Evolutionary conservation across 2,797 vertebrate genomes (phyloP).

Genomic region (Tokudaia tokunoshimensis): DNA sequence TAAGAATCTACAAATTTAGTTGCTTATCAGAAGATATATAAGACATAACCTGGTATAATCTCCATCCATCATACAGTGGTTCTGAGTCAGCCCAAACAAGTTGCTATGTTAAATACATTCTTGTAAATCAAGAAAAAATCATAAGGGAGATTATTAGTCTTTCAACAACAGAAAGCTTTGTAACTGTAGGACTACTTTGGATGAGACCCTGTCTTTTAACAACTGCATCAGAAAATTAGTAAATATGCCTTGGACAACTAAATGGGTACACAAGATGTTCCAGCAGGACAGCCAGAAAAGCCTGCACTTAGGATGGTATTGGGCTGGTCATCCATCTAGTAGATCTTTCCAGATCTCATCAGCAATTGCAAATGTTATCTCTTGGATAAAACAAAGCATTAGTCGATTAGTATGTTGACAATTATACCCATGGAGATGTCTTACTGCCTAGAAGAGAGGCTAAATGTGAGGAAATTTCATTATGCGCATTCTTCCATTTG

Average conservation of each 20-base stretch:
- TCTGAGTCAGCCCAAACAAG: not conserved
- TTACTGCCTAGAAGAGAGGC: constrained; percentile 61
- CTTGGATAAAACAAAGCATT: constrained; percentile 60
- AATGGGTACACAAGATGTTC: not conserved
- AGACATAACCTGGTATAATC: not conserved
- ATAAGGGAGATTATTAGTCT: not conserved
- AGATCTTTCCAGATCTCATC: constrained; percentile 61
- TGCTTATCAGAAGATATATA: not conserved
- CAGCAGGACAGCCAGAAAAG: not conserved
- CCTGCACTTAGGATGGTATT: not conserved
- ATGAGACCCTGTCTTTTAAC: constrained; percentile 17
- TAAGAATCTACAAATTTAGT: not conserved
- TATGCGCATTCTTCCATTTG: constrained; percentile 1
- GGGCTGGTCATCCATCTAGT: not conserved
- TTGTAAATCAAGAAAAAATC: not conserved
- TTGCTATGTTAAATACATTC: not conserved
- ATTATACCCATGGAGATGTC: constrained; percentile 22
- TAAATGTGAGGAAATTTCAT: constrained; percentile 64
- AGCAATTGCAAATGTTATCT: constrained; percentile 64
- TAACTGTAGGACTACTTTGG: not conserved
- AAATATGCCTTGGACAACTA: not conserved
- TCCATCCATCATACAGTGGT: not conserved
- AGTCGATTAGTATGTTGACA: constrained; percentile 47
- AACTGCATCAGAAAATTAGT: not conserved
- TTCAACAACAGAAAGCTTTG: not conserved